These are phyloP conservation scores for Mobula hypostoma DNA, from an alignment of 2,113 vertebrate species.

Conservation along the genomic window DNA sequence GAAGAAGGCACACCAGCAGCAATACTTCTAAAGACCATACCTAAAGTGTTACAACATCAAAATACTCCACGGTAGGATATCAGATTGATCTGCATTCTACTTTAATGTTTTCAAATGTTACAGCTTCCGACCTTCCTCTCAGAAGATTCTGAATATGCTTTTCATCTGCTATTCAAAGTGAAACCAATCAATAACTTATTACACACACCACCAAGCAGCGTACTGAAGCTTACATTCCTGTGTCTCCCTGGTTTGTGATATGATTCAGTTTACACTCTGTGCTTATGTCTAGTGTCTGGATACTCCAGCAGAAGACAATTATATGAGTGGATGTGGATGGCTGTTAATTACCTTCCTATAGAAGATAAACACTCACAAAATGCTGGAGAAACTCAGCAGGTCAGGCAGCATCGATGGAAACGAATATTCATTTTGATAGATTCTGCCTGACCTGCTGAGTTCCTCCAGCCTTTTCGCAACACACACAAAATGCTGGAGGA, in stretches of 20 bases:
- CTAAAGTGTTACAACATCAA: conserved; percentile 6
- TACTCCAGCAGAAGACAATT: not conserved
- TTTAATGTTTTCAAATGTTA: not conserved
- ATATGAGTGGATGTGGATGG: not conserved
- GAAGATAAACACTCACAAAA: not conserved
- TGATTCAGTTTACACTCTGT: not conserved
- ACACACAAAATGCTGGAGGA: too few relatives aligned
- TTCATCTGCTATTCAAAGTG: conserved; percentile 17
- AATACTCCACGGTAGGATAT: not conserved
- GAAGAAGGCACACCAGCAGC: too few relatives aligned
- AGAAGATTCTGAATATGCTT: not conserved
- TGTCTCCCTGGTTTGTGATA: not conserved
- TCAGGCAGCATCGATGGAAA: too few relatives aligned
- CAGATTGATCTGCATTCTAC: not conserved
- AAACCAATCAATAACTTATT: conserved; percentile 21
- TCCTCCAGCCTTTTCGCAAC: too few relatives aligned
- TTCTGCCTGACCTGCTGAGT: too few relatives aligned
- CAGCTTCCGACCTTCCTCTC: conserved; percentile 9
- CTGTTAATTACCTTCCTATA: not conserved
- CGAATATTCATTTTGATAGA: too few relatives aligned
- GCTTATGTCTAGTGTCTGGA: not conserved
- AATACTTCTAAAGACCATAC: too few relatives aligned
- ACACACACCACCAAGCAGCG: not conserved
- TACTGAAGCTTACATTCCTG: not conserved
- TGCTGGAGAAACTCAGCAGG: too few relatives aligned